These are phyloP conservation scores for Antigone vipio DNA, from an alignment of 2,113 vertebrate genomes.

Conservation along the genomic window DNA sequence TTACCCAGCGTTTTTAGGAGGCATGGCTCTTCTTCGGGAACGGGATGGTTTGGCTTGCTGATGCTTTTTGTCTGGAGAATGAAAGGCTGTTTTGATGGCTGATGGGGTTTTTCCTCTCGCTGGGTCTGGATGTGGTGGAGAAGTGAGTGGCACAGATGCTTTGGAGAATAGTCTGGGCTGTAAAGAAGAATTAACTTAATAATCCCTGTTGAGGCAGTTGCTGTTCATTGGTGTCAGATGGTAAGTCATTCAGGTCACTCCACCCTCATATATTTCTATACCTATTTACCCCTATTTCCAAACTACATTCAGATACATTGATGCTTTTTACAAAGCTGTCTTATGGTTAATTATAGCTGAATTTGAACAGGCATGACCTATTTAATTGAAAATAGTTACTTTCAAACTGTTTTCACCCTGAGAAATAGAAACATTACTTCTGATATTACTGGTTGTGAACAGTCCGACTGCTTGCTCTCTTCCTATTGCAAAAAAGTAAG, in stretches of 20 bases:
- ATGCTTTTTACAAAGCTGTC: neutral
- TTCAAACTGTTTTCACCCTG: neutral
- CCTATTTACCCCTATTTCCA: neutral
- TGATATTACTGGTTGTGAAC: neutral
- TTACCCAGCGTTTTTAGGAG: neutral
- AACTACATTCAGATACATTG: neutral
- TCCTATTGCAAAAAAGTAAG: neutral
- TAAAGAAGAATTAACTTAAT: slow-evolving; percentile 15
- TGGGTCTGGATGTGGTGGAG: slow-evolving; percentile 12
- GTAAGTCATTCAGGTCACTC: slow-evolving; percentile 52
- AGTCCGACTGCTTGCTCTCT: neutral
- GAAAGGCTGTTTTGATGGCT: neutral
- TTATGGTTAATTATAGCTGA: neutral
- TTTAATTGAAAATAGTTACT: neutral
- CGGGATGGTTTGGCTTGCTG: neutral
- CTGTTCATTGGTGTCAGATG: slow-evolving; percentile 40
- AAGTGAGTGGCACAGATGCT: neutral
- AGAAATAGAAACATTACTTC: neutral
- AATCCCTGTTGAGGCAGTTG: neutral
- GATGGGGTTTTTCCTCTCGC: neutral
- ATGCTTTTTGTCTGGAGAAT: neutral
- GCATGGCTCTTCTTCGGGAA: neutral
- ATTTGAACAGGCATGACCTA: neutral
- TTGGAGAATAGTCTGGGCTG: neutral
- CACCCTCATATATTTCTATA: neutral